These are phyloP conservation scores for Eucera pruinosa DNA, from an alignment of 2,888 invertebrate species.

Conservation along the genomic window DNA sequence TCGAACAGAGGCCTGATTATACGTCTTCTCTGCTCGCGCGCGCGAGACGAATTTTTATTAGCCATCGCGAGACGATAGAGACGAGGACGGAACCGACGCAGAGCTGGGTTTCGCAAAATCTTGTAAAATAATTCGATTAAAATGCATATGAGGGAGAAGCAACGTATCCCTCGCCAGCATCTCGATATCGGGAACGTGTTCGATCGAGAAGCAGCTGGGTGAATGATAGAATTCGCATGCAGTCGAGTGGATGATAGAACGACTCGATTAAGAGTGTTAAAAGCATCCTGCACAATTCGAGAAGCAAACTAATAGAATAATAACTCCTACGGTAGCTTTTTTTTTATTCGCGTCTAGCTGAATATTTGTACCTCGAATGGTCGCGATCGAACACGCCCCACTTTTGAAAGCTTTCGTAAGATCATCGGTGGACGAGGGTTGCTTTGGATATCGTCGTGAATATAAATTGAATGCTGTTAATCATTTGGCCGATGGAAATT, in stretches of 20 bases:
- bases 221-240: no score
- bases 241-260: conserved; percentile 48
- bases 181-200: not conserved
- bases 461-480: no score
- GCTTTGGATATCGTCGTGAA: no score
- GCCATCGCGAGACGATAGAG: not conserved
- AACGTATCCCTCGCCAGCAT: not conserved
- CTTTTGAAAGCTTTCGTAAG: no score
- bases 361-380: conserved; percentile 64
- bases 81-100: not conserved
- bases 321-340: conserved; percentile 39
- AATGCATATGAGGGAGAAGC: conserved; percentile 56
- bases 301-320: conserved; percentile 45
- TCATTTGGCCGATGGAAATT: no score
- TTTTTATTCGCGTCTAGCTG: conserved; percentile 18
- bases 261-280: conserved; percentile 58
- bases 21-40: conserved; percentile 71
- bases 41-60: conserved; percentile 75
- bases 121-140: conserved; percentile 61
- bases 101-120: conserved; percentile 41
- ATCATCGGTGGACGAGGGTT: no score
- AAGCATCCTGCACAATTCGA: conserved; percentile 49
- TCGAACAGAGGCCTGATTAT: conserved; percentile 74
- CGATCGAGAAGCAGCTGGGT: not conserved
- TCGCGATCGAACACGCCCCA: no score